phyloP scores from a whole-genome alignment of 2,888 invertebrate genomes.

The Calameuta idolon region DNA sequence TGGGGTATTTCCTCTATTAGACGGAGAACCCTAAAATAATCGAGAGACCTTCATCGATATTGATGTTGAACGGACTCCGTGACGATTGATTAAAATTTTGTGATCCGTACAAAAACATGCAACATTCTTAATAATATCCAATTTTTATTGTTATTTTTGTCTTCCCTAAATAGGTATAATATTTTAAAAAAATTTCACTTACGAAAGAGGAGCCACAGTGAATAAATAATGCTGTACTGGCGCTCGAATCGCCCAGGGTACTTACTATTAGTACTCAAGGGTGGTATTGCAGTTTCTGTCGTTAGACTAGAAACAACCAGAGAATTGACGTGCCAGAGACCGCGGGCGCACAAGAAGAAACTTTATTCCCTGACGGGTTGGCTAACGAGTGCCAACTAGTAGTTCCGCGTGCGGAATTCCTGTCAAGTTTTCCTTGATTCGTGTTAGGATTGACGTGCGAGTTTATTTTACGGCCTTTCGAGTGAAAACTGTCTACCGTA shows the following conservation, averaged over 20 bases:
- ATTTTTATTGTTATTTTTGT: neutral
- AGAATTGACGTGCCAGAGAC: neutral
- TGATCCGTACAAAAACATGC: neutral
- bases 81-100: neutral
- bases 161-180: neutral
- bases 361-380: constrained; percentile 3
- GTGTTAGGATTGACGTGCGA: constrained; percentile 22
- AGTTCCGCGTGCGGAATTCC: constrained; percentile 1
- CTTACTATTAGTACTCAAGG: neutral
- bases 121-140: neutral
- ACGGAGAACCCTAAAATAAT: neutral
- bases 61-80: neutral
- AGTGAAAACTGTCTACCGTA: constrained; percentile 28
- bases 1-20: constrained; percentile 3
- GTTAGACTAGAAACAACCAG: neutral
- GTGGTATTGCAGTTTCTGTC: neutral
- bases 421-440: constrained; percentile 27
- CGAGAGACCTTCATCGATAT: neutral
- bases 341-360: neutral
- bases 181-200: neutral
- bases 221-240: neutral
- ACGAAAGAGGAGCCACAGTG: neutral
- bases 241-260: neutral
- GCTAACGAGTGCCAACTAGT: constrained; percentile 1
- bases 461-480: constrained; percentile 25